Base-by-base conservation (phyloP, 1,140 invertebrate genomes). In the Anoplolepis gracilipes region DNA sequence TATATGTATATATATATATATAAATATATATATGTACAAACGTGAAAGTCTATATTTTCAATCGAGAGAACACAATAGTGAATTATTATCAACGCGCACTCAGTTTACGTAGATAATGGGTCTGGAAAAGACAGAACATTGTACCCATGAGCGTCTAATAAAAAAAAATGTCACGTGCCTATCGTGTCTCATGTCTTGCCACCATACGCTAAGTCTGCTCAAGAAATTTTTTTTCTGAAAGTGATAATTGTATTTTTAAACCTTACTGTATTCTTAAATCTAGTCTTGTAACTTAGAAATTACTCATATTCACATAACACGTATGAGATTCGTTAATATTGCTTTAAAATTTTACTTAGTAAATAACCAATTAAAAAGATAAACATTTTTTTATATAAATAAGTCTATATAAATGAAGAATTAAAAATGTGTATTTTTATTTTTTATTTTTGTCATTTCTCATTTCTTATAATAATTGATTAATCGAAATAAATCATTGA, bases 141-240 rank as follows among this genome's bases (percentile, higher is more conserved):
- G 89, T 93, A 93, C 62, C 78, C 90, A 91, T 89, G 85, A 88
- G 89, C 73, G 75, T 91, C 84, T 91, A 90, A 93, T 91, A 93
- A 93, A 82, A 82, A n/a, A 53, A 22, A 79, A 88, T 92, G 86
- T 93, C 91, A 84, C 91, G 92, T 90, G 89, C 91, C 92, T 90
- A 86, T 87, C 77, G 85, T 36, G 70, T 61, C 73, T 72, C 85
- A 22, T 57, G 0, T 62, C n/a, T 67, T 57, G 10, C 5, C 25
- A 46, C 7, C 53, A 16, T 81, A 2, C 25, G 5, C 1, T 42
- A 42, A 59, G 72, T 1, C 19, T 28, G 19, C 25, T 79, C 36
- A 30, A 65, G 11, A 33, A 3, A 78, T 49, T 8, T 11, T 33
- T 7, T 22, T 64, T 53, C 22, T 49, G 4, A 46, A 57, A 25